These are phyloP conservation scores for Brachyhypopomus occidentalis DNA, from an alignment of 2,113 vertebrate species.

Conservation along the genomic window DNA sequence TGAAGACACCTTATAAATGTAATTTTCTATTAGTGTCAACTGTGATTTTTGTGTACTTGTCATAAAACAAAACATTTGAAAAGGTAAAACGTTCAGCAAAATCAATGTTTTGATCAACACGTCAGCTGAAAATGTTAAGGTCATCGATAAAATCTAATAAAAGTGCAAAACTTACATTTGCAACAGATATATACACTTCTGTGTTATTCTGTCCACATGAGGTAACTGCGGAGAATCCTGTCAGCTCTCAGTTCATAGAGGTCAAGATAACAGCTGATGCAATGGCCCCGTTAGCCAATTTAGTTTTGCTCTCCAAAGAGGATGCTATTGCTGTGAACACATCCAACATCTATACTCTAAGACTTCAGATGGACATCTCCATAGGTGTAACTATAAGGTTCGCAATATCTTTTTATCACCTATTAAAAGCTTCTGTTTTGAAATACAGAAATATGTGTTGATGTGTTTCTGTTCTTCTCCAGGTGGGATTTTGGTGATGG, in stretches of 20 bases:
- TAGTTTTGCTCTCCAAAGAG: conserved; percentile 59
- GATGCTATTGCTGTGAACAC: conserved; percentile 58
- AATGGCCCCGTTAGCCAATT: conserved; percentile 62
- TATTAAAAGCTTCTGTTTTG: neutral
- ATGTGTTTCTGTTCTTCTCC: conserved; percentile 24
- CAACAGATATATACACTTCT: neutral
- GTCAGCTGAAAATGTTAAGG: neutral
- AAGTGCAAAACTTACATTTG: neutral
- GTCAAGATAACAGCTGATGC: conserved; percentile 66
- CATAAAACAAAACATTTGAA: neutral
- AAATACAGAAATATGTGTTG: neutral
- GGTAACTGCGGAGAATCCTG: conserved; percentile 75
- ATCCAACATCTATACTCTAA: conserved; percentile 60
- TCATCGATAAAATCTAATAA: neutral
- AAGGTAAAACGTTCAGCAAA: too few relatives aligned
- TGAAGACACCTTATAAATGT: too few relatives aligned
- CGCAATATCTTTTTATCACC: neutral
- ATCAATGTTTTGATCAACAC: too few relatives aligned
- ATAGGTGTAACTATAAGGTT: conserved; percentile 73
- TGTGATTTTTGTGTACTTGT: too few relatives aligned
- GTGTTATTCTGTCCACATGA: conserved; percentile 50
- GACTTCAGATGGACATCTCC: conserved; percentile 70
- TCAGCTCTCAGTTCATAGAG: conserved; percentile 70
- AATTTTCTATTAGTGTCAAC: too few relatives aligned
- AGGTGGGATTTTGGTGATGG: conserved; percentile 81